phyloP scores from a whole-genome alignment of 2,113 vertebrate species.

The Coryphaenoides rupestris region DNA sequence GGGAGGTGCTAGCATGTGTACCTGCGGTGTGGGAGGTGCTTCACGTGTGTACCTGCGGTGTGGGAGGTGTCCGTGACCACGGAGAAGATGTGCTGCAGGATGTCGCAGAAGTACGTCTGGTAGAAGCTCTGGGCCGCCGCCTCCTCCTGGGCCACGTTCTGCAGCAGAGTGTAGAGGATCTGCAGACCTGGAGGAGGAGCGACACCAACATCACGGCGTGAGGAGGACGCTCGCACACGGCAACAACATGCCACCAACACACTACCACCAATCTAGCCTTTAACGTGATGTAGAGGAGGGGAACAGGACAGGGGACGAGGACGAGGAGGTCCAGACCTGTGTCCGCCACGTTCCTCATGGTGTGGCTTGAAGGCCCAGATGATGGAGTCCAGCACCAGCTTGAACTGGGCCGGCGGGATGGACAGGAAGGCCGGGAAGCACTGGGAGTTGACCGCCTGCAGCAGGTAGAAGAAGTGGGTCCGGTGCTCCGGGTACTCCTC shows the following conservation, averaged over 20 bases:
- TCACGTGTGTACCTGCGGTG: constrained; percentile 88
- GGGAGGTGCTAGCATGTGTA: too few species aligned
- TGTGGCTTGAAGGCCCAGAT: constrained; percentile 98
- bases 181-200: constrained; percentile 77
- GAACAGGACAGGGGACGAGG: not conserved
- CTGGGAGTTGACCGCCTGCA: constrained; percentile 94
- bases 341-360: constrained; percentile 96
- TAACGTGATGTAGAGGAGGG: too few species aligned
- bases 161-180: constrained; percentile 90
- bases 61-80: constrained; percentile 95
- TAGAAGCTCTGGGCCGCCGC: constrained; percentile 94
- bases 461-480: constrained; percentile 94
- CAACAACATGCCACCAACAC: too few species aligned
- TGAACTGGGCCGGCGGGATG: constrained; percentile 93
- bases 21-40: too few species aligned
- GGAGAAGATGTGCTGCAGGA: constrained; percentile 94
- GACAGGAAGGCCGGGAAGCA: constrained; percentile 94
- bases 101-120: constrained; percentile 93
- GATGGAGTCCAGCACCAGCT: constrained; percentile 94
- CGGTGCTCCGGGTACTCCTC: constrained; percentile 95
- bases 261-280: too few species aligned
- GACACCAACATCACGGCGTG: too few species aligned
- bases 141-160: constrained; percentile 92
- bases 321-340: constrained; percentile 73
- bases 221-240: too few species aligned